A percentile compares a stretch with the other conserved stretches of the same genome.
phyloP scores from a whole-genome alignment of 2,797 vertebrate species.

The Molothrus ater region DNA sequence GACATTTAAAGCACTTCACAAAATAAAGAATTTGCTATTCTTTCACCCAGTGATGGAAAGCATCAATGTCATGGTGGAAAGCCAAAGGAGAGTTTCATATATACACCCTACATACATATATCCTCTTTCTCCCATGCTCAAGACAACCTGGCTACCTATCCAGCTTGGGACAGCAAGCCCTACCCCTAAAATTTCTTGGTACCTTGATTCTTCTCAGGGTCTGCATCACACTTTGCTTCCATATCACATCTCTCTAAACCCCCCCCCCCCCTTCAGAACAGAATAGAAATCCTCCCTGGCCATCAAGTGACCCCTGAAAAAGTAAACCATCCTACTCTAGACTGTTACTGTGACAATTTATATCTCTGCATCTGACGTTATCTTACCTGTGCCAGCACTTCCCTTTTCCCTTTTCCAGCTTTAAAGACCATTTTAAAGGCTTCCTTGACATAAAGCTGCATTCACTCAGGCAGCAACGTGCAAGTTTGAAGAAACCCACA shows the following conservation, averaged over 20 bases:
- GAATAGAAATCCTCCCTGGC: neutral
- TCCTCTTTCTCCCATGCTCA: fast-evolving
- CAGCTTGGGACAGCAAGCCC: neutral
- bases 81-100: neutral
- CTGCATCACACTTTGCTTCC: fast-evolving
- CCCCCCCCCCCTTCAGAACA: neutral
- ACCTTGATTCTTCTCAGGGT: neutral
- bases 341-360: neutral
- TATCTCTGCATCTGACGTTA: neutral
- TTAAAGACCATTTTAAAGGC: constrained; percentile 11
- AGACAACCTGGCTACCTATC: neutral
- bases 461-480: constrained; percentile 30
- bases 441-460: constrained; percentile 23
- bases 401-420: neutral
- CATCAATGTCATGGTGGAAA: neutral
- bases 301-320: neutral
- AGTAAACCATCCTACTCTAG: neutral
- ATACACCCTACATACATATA: neutral
- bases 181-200: neutral
- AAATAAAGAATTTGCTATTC: neutral
- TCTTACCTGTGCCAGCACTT: neutral
- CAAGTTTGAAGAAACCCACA: constrained; percentile 39
- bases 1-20: neutral
- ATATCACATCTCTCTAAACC: neutral
- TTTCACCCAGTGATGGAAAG: neutral